phyloP scores from a whole-genome alignment of 2,888 invertebrate species.

The Pseudococcus longispinus region DNA sequence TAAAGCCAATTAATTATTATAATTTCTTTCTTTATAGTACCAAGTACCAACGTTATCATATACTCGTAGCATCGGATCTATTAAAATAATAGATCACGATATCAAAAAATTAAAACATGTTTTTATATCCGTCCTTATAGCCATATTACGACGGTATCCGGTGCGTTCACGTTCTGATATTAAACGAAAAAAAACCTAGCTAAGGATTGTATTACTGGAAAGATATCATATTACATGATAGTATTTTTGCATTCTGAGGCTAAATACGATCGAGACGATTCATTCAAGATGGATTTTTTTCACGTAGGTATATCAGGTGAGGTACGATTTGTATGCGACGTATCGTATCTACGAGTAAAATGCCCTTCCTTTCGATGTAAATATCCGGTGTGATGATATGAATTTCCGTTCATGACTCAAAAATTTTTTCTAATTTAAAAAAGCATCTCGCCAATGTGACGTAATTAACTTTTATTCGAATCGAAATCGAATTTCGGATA shows the following conservation, averaged over 20 bases:
- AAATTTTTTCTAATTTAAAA: neutral
- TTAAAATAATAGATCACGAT: conserved; percentile 18
- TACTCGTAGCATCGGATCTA: neutral
- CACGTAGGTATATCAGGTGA: neutral
- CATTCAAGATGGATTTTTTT: neutral
- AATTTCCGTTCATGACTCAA: neutral
- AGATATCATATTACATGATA: neutral
- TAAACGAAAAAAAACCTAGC: neutral
- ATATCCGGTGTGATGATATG: neutral
- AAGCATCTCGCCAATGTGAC: neutral
- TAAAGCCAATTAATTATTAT: conserved; percentile 7
- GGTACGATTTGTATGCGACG: neutral
- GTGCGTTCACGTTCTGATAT: neutral
- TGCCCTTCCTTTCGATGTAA: neutral
- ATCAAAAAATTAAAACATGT: neutral
- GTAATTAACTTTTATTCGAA: neutral
- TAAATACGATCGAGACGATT: neutral
- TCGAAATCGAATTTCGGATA: neutral
- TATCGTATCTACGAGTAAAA: neutral
- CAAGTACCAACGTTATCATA: neutral
- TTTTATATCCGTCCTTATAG: neutral
- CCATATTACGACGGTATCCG: neutral
- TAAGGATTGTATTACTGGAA: neutral
- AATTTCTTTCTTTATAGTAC: neutral
- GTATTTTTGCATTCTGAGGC: neutral